These are phyloP conservation scores for Mamestra brassicae DNA, from an alignment of 2,888 invertebrate genomes.

Conservation along the genomic window DNA sequence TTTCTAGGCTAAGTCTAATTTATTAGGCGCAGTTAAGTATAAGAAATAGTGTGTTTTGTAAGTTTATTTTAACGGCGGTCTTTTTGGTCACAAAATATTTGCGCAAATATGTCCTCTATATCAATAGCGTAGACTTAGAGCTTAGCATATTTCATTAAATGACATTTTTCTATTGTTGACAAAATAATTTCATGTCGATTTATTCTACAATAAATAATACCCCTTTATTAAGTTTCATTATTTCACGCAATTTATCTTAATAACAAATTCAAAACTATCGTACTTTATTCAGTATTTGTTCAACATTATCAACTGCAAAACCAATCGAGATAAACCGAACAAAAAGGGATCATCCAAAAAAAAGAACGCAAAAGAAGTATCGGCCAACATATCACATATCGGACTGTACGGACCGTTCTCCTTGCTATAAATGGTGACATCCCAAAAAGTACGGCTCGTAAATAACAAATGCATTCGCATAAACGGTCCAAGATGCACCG, in stretches of 20 bases:
- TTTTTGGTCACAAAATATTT: constrained; percentile 41
- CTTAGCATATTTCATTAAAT: constrained; percentile 35
- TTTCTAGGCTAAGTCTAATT: constrained; percentile 54
- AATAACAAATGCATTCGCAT: constrained; percentile 86
- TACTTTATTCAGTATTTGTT: background rate
- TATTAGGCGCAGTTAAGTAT: constrained; percentile 31
- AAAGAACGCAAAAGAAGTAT: constrained; percentile 25
- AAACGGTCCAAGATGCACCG: constrained; percentile 76
- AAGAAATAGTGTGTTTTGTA: constrained; percentile 28
- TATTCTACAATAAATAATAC: constrained; percentile 10
- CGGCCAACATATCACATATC: constrained; percentile 69
- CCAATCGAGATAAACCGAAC: constrained; percentile 35
- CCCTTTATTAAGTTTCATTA: background rate
- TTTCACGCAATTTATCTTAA: background rate
- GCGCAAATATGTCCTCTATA: constrained; percentile 33
- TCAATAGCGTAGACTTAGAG: constrained; percentile 42
- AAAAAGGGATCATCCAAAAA: constrained; percentile 49
- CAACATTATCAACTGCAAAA: constrained; percentile 1
- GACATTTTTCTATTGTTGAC: constrained; percentile 28
- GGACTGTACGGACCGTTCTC: constrained; percentile 74
- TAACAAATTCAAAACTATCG: background rate
- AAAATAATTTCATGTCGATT: constrained; percentile 13
- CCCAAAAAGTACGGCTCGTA: constrained; percentile 85
- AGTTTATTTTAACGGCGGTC: constrained; percentile 27
- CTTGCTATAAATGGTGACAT: constrained; percentile 81